A percentile compares a stretch with the other conserved stretches of the same genome.
Evolutionary conservation across 2,888 invertebrate species (phyloP).

Genomic region (Orchestes rusci): DNA sequence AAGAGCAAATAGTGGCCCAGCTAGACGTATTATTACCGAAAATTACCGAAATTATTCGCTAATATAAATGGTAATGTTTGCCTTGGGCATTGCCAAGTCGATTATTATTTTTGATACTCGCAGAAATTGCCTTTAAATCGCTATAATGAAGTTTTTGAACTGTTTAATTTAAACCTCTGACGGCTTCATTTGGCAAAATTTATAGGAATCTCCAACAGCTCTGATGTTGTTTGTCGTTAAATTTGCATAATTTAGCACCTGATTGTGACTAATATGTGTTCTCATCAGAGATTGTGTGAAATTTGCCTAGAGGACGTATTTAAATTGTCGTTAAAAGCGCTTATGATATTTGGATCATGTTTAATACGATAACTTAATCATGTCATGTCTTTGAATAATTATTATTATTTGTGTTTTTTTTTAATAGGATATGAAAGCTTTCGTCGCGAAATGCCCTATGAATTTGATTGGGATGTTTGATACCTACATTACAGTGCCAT

Average conservation of each 20-base stretch:
- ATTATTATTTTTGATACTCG: conserved; percentile 19
- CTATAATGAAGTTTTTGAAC: conserved; percentile 12
- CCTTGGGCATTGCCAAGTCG: conserved; percentile 11
- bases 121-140: conserved; percentile 20
- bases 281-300: conserved; percentile 8
- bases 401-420: too few relatives aligned
- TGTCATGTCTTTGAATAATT: too few relatives aligned
- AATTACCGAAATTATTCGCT: conserved; percentile 22
- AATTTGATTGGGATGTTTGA: too few relatives aligned
- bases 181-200: conserved; percentile 17
- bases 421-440: too few relatives aligned
- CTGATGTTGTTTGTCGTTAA: conserved; percentile 8
- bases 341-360: too few relatives aligned
- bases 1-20: conserved; percentile 18
- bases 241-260: conserved; percentile 19
- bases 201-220: conserved; percentile 11
- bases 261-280: conserved; percentile 10
- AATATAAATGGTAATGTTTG: conserved; percentile 24
- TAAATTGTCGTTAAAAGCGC: conserved; percentile 9
- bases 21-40: conserved; percentile 22
- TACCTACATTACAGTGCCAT: too few relatives aligned
- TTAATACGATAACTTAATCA: too few relatives aligned
- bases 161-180: conserved; percentile 20
- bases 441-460: too few relatives aligned
- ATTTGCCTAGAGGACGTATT: conserved; percentile 11